Percentiles rank a stretch among this genome's conserved stretches.
Conservation (phyloP, 2,113 vertebrate genomes). For the Axis porcinus region DNA sequence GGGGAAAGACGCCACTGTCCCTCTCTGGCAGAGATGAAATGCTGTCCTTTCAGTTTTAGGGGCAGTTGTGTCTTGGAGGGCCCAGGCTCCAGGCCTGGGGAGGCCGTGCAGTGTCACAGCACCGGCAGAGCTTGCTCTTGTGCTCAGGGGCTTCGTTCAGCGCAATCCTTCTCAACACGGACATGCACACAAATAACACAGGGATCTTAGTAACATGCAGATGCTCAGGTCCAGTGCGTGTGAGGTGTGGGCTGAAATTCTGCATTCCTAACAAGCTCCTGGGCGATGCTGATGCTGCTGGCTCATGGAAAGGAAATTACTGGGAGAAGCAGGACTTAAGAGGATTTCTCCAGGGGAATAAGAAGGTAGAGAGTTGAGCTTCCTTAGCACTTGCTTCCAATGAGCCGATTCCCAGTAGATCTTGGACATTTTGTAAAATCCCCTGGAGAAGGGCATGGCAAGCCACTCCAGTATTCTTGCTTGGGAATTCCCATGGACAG, state of each 20-base stretch:
- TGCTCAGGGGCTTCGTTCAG: accelerated
- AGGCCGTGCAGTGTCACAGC: neutral
- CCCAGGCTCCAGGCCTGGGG: neutral
- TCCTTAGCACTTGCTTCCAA: neutral
- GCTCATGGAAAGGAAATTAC: neutral
- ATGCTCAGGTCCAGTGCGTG: neutral
- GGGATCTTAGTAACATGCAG: neutral
- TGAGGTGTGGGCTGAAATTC: neutral
- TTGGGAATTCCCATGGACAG: neutral
- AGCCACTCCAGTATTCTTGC: neutral
- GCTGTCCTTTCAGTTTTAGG: neutral
- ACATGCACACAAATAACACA: accelerated
- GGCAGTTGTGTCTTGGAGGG: neutral
- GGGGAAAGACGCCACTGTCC: neutral
- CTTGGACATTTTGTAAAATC: neutral
- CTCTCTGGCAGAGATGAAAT: neutral
- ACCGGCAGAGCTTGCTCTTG: neutral
- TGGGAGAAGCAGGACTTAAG: neutral
- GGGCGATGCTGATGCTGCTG: neutral
- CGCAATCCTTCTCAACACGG: neutral
- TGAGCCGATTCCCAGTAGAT: neutral
- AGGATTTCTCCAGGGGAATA: neutral
- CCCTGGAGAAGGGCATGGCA: neutral
- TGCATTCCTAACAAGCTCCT: neutral
- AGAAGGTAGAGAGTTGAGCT: neutral